Evolutionary conservation across 2,888 invertebrate genomes (phyloP).

Genomic region (Scaptomyza caliginosa): DNA sequence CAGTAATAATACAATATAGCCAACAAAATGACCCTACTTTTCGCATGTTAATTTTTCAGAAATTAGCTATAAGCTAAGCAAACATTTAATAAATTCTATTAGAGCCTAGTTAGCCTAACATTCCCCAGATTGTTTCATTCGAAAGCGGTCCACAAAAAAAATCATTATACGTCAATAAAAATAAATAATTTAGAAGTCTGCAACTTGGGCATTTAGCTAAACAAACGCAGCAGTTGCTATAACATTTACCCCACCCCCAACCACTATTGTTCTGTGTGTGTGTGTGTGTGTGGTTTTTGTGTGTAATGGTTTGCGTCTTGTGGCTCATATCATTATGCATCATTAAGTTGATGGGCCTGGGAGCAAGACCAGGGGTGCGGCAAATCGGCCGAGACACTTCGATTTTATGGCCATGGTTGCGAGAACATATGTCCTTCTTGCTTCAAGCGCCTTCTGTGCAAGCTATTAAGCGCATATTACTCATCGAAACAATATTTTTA

Average conservation of each 20-base stretch:
- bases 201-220: conserved; percentile 57
- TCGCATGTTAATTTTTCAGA: background rate
- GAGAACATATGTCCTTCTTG: conserved; percentile 57
- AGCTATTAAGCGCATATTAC: conserved; percentile 73
- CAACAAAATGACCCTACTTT: background rate
- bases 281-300: conserved; percentile 42
- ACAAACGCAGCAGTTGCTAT: conserved; percentile 51
- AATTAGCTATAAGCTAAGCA: background rate
- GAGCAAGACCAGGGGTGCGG: conserved; percentile 10
- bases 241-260: background rate
- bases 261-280: background rate
- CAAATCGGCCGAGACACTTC: conserved; percentile 55
- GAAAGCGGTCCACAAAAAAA: conserved; percentile 15
- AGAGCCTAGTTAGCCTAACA: conserved; percentile 8
- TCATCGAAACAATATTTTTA: conserved; percentile 68
- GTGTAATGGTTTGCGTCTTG: conserved; percentile 74
- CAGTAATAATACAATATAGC: background rate
- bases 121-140: background rate
- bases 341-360: conserved; percentile 73
- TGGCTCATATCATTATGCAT: conserved; percentile 77
- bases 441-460: conserved; percentile 37
- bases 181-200: conserved; percentile 66
- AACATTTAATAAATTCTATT: background rate
- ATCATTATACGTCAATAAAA: conserved; percentile 71
- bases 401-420: conserved; percentile 60